These are phyloP conservation scores for Drosophila burlai DNA, from an alignment of 1,140 invertebrate genomes.

Conservation along the genomic window DNA sequence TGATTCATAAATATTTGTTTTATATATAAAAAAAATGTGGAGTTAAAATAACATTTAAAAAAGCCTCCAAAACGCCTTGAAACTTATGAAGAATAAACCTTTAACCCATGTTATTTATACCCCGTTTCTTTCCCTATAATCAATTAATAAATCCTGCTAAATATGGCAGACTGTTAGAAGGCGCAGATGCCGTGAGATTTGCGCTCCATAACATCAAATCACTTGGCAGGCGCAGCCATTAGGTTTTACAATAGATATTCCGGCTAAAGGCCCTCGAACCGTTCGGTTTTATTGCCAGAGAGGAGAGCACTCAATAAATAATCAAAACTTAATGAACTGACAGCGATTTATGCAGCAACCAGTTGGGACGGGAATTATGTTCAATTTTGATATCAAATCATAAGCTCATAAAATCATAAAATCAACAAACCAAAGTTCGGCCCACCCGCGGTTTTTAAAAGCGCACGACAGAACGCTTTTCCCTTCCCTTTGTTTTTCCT, in stretches of 20 bases:
- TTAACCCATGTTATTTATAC: background rate
- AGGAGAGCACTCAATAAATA: conserved; percentile 55
- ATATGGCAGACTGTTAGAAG: background rate
- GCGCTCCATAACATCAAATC: conserved; percentile 16
- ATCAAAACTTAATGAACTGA: conserved; percentile 70
- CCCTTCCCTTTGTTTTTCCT: background rate
- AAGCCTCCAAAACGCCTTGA: background rate
- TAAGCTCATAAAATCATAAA: conserved; percentile 76
- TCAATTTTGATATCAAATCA: conserved; percentile 73
- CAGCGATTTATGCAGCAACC: conserved; percentile 68
- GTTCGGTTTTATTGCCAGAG: conserved; percentile 33
- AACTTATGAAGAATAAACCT: background rate
- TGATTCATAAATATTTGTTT: too few species aligned
- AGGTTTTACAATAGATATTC: conserved; percentile 39
- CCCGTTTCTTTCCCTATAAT: background rate
- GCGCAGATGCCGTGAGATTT: background rate
- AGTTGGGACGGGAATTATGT: conserved; percentile 44
- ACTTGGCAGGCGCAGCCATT: conserved; percentile 24
- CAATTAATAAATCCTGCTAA: background rate
- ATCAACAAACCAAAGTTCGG: conserved; percentile 65
- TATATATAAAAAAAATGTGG: background rate
- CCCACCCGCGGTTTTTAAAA: conserved; percentile 42
- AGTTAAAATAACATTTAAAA: background rate
- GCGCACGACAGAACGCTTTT: conserved; percentile 45
- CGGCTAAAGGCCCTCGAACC: conserved; percentile 11